These are phyloP conservation scores for Microctonus aethiopoides DNA, from an alignment of 2,888 invertebrate species.

Conservation along the genomic window DNA sequence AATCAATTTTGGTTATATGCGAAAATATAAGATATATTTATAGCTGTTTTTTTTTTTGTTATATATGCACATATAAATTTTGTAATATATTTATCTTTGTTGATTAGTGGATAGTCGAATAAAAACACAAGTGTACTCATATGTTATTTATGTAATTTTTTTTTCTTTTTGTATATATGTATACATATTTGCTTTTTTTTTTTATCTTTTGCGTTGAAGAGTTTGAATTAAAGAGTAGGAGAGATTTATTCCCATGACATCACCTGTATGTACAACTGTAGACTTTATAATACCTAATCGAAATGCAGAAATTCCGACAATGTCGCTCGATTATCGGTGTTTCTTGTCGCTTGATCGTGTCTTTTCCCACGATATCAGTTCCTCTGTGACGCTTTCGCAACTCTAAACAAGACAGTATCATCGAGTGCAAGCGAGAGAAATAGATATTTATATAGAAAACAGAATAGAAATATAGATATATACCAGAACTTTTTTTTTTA, in stretches of 20 bases:
- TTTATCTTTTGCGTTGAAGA: background rate
- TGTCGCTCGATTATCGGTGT: conserved; percentile 47
- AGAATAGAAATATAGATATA: conserved; percentile 5
- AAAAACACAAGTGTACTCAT: background rate
- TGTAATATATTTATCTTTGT: background rate
- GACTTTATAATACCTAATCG: conserved; percentile 33
- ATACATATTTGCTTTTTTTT: background rate
- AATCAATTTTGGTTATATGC: background rate
- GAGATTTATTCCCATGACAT: conserved; percentile 31
- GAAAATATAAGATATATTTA: background rate
- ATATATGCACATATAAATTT: background rate
- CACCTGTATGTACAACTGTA: conserved; percentile 17
- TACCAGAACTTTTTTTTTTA: background rate
- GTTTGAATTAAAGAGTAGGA: background rate
- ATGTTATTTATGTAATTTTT: background rate
- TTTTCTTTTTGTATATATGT: background rate
- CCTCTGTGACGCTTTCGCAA: conserved; percentile 34
- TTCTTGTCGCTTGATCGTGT: conserved; percentile 27
- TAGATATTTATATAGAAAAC: conserved; percentile 15
- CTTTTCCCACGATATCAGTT: conserved; percentile 49
- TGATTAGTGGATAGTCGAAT: background rate
- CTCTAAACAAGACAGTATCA: conserved; percentile 3
- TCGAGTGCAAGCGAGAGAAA: conserved; percentile 1
- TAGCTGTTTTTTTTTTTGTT: background rate
- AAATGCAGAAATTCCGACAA: conserved; percentile 47